Percentiles rank a stretch among this genome's conserved stretches.
These are phyloP conservation scores for Lonchura striata DNA, from an alignment of 2,113 vertebrate species.

Conservation along the genomic window DNA sequence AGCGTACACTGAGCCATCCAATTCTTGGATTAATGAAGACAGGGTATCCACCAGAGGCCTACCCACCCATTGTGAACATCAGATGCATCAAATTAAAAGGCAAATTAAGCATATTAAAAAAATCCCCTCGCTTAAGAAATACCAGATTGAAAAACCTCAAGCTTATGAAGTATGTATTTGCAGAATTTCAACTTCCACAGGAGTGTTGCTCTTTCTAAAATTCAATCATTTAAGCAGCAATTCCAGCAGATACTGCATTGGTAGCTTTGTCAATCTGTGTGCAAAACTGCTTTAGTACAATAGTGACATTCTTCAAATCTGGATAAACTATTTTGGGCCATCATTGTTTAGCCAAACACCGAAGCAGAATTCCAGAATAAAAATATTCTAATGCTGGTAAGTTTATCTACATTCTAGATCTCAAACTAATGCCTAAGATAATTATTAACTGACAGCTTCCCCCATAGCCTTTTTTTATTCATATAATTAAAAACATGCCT, in stretches of 20 bases:
- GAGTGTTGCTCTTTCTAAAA: background rate
- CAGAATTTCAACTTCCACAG: background rate
- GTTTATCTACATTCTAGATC: constrained; percentile 54
- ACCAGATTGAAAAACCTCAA: background rate
- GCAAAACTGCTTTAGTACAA: background rate
- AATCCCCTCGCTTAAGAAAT: background rate
- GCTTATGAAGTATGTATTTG: background rate
- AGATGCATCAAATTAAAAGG: constrained; percentile 23
- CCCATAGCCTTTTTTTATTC: constrained; percentile 36
- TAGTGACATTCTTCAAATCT: background rate
- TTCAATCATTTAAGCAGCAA: background rate
- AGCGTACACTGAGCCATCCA: background rate
- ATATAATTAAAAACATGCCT: constrained; percentile 65
- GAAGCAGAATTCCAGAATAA: constrained; percentile 1
- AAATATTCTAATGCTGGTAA: constrained; percentile 11
- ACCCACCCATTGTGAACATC: background rate
- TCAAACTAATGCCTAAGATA: constrained; percentile 55
- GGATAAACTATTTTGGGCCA: constrained; percentile 15
- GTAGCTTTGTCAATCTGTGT: background rate
- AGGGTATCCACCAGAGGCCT: background rate
- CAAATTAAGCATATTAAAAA: constrained; percentile 10
- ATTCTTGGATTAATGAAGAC: background rate
- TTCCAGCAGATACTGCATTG: background rate
- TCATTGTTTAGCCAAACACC: background rate
- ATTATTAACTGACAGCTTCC: constrained; percentile 61